Evolutionary conservation across 2,888 invertebrate species (phyloP).

Genomic region (Chloroclysta siterata): DNA sequence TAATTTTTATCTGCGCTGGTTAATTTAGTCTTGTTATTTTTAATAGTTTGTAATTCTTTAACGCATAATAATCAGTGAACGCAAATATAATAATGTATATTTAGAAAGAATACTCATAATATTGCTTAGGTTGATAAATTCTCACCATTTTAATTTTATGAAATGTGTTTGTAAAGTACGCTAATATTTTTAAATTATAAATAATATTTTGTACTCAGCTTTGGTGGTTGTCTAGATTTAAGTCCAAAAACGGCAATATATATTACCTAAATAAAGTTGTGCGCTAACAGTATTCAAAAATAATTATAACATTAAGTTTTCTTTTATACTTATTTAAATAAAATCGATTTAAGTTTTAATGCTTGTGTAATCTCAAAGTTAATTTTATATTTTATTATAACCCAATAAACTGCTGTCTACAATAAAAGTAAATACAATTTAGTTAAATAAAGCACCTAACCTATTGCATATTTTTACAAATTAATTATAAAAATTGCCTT

Average conservation of each 20-base stretch:
- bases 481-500: too few species aligned
- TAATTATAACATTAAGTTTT: neutral
- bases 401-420: neutral
- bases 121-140: constrained; percentile 2
- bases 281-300: constrained; percentile 18
- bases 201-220: constrained; percentile 28
- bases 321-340: too few species aligned
- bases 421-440: neutral
- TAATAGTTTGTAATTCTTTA: constrained; percentile 15
- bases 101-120: constrained; percentile 34
- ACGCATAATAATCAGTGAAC: constrained; percentile 21
- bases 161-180: constrained; percentile 5
- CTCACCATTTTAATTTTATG: neutral
- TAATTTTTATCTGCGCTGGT: constrained; percentile 16
- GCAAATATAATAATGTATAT: neutral
- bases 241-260: constrained; percentile 14
- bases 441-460: neutral
- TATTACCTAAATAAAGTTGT: constrained; percentile 4
- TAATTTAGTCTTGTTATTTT: constrained; percentile 23
- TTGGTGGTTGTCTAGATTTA: constrained; percentile 30
- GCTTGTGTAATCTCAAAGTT: constrained; percentile 7
- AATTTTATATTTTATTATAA: neutral
- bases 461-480: too few species aligned
- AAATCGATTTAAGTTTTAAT: neutral
- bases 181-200: constrained; percentile 7